A percentile compares a stretch with the other conserved stretches of the same genome.
Evolutionary conservation across 2,888 invertebrate species (phyloP).

Genomic region (Ophioninae sp.): DNA sequence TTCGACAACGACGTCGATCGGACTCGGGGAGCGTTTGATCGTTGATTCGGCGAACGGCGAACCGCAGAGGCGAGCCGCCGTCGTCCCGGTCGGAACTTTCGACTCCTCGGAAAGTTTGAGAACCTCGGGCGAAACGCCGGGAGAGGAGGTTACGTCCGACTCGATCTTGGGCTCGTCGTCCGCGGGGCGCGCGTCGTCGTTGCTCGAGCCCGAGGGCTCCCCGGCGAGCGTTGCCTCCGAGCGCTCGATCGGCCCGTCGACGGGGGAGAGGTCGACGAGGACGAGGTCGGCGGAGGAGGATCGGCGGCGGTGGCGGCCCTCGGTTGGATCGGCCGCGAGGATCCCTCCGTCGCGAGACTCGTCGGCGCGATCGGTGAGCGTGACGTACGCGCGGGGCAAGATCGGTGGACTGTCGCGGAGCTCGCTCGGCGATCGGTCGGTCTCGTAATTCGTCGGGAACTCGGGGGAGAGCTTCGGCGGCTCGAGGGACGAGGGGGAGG

Average conservation of each 20-base stretch:
- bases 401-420: constrained; percentile 71
- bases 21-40: constrained; percentile 47
- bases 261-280: constrained; percentile 47
- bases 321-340: no score
- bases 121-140: constrained; percentile 14
- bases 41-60: constrained; percentile 12
- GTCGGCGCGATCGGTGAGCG: constrained; percentile 56
- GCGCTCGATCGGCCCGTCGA: no score
- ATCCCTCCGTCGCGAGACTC: constrained; percentile 31
- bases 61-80: constrained; percentile 1
- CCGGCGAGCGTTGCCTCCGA: neutral
- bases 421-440: constrained; percentile 55
- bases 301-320: neutral
- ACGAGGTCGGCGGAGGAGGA: constrained; percentile 69
- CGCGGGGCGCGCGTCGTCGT: no score
- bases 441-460: constrained; percentile 60
- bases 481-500: constrained; percentile 65
- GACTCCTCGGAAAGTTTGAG: constrained; percentile 44
- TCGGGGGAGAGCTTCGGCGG: constrained; percentile 73
- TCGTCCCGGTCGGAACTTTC: constrained; percentile 26
- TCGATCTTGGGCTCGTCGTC: constrained; percentile 36
- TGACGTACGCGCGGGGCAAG: constrained; percentile 67
- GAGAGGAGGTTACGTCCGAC: neutral
- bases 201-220: neutral
- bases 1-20: constrained; percentile 38